Evolutionary conservation across 2,888 invertebrate genomes (phyloP), one percentile per base, ranked within the genome.

Genomic region (Deroplatys truncata): DNA sequence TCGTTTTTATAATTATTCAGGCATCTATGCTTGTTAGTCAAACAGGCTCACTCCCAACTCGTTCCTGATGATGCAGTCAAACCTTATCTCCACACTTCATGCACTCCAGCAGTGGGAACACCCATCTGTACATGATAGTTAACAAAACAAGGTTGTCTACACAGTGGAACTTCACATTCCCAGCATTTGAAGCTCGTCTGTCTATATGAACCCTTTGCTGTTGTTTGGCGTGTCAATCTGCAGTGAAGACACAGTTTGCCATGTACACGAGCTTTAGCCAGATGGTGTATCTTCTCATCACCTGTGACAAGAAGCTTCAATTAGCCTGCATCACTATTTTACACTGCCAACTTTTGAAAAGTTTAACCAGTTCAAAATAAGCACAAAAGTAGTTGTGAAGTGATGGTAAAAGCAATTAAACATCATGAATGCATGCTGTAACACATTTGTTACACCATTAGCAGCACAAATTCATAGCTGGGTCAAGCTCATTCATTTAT

Each of bases 161-260:
- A 93, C 92, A 93, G 92, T 92, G 93, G 93, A 92, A 93, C 93
- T 92, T 93, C 93, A 92, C 93, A 93, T 92, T 93, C 92, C 93
- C 93, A 93, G 92, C 93, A 93, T 92, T 93, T 93, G 93, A 93
- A 93, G 92, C 93, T 93, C 92, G 93, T 93, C 93, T 93, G 93
- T 91, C 92, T 92, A 92, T 93, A 93, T 91, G 93, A 93, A 92
- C 93, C 93, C 91, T 93, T 93, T 92, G 93, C 93, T 91, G 93
- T 93, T 91, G 93, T 92, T 92, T 93, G 92, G 92, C 93, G 93
- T 92, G 92, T 93, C 91, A 93, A 92, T 92, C 93, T 93, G 93
- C 93, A 93, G 93, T 93, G 93, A 92, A 93, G 92, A 92, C 93
- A 93, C 92, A 93, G 93, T 93, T 93, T 93, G 91, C 93, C 93